Evolutionary conservation across 1,140 invertebrate species (phyloP).

Genomic region (Trinorchestia longiramus): DNA sequence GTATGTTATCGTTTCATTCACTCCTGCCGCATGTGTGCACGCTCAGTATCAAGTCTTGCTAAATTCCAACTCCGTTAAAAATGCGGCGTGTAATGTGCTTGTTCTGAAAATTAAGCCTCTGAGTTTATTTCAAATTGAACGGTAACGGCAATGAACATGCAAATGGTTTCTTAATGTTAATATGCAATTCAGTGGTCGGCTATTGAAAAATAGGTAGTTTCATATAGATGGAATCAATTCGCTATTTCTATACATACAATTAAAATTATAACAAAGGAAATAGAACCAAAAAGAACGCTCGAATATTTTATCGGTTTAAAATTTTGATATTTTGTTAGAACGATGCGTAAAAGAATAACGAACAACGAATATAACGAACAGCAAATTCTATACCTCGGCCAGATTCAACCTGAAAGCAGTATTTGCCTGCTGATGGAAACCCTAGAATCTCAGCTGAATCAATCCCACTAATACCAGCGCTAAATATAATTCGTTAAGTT

Average conservation of each 20-base stretch:
- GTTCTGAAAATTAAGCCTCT: too few relatives aligned
- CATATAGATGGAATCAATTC: too few relatives aligned
- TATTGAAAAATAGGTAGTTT: too few relatives aligned
- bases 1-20: neutral
- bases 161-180: too few relatives aligned
- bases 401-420: neutral
- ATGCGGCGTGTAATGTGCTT: neutral
- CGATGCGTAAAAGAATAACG: too few relatives aligned
- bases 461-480: neutral
- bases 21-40: neutral
- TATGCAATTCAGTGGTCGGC: too few relatives aligned
- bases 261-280: too few relatives aligned
- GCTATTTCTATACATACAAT: too few relatives aligned
- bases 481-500: neutral
- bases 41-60: neutral
- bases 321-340: too few relatives aligned
- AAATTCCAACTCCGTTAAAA: neutral
- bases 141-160: too few relatives aligned
- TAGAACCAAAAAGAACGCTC: too few relatives aligned
- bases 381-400: neutral
- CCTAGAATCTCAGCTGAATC: neutral
- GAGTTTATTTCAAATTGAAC: neutral
- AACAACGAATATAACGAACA: neutral
- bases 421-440: neutral
- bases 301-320: too few relatives aligned